Evolutionary conservation across 2,888 invertebrate genomes (phyloP).

Genomic region (Dyspetes luteomarginatus): DNA sequence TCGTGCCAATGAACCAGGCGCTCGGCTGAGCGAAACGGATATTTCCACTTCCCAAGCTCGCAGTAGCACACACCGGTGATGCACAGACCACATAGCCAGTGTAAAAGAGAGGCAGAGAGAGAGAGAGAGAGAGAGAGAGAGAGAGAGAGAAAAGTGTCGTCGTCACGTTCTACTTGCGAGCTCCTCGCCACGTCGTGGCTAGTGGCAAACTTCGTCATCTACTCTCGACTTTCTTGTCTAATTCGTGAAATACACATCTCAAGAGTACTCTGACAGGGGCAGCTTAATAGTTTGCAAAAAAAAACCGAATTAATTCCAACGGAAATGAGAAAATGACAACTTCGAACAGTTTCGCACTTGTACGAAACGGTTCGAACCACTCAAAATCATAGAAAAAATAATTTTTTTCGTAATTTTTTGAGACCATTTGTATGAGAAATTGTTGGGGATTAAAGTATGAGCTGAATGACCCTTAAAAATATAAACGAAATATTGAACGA

Average conservation of each 20-base stretch:
- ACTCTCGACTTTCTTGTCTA: slow-evolving; percentile 16
- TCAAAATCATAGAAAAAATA: too few species aligned
- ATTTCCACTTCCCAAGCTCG: slow-evolving; percentile 63
- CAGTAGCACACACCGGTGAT: slow-evolving; percentile 19
- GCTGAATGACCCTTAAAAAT: too few species aligned
- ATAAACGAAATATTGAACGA: too few species aligned
- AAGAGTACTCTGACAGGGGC: too few species aligned
- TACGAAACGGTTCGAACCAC: not conserved
- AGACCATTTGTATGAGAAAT: too few species aligned
- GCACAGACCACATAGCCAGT: too few species aligned
- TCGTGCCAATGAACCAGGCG: slow-evolving; percentile 71
- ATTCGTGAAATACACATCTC: not conserved
- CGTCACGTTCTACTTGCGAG: slow-evolving; percentile 69
- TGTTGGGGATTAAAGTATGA: too few species aligned
- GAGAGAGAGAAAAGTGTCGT: slow-evolving; percentile 39
- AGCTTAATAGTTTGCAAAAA: not conserved
- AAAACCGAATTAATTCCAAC: not conserved
- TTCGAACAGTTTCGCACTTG: not conserved
- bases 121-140: not conserved
- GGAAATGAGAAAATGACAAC: not conserved
- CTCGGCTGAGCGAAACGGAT: slow-evolving; percentile 70
- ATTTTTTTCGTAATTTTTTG: not conserved
- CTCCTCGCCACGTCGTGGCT: slow-evolving; percentile 29
- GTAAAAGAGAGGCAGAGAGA: too few species aligned
- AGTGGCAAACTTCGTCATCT: slow-evolving; percentile 30